phyloP scores from a whole-genome alignment of 2,797 vertebrate species.

The Brachyalestes nurse region DNA sequence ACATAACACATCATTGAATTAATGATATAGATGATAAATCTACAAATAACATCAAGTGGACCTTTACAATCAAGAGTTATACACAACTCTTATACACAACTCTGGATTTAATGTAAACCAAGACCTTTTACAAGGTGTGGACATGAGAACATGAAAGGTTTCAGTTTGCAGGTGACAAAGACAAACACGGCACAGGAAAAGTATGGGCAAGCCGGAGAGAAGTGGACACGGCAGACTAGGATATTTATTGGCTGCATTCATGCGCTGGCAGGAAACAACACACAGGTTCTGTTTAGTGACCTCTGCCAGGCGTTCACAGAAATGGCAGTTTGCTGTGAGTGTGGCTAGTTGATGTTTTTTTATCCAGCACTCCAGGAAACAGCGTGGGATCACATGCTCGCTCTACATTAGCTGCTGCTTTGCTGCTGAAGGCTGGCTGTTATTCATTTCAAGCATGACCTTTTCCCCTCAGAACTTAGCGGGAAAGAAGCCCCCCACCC shows the following conservation, averaged over 20 bases:
- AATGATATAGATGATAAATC: neutral
- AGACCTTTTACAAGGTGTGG: constrained; percentile 50
- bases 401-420: constrained; percentile 1
- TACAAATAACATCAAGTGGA: neutral
- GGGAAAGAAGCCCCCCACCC: neutral
- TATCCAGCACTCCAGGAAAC: constrained; percentile 35
- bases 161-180: constrained; percentile 57
- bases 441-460: neutral
- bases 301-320: constrained; percentile 65
- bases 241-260: too few relatives aligned
- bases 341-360: constrained; percentile 30
- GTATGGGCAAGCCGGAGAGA: constrained; percentile 27
- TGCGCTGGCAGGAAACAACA: constrained; percentile 48
- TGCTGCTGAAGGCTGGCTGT: constrained; percentile 3
- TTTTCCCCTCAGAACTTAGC: constrained; percentile 5
- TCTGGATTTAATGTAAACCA: constrained; percentile 69
- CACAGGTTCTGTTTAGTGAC: constrained; percentile 62
- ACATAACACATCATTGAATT: neutral
- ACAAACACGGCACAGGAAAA: constrained; percentile 49
- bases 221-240: neutral
- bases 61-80: neutral
- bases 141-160: constrained; percentile 63
- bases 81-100: constrained; percentile 57
- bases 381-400: constrained; percentile 21
- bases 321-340: constrained; percentile 70